Base-by-base conservation (phyloP, 2,888 invertebrate species). In the Drosophila antonietae region DNA sequence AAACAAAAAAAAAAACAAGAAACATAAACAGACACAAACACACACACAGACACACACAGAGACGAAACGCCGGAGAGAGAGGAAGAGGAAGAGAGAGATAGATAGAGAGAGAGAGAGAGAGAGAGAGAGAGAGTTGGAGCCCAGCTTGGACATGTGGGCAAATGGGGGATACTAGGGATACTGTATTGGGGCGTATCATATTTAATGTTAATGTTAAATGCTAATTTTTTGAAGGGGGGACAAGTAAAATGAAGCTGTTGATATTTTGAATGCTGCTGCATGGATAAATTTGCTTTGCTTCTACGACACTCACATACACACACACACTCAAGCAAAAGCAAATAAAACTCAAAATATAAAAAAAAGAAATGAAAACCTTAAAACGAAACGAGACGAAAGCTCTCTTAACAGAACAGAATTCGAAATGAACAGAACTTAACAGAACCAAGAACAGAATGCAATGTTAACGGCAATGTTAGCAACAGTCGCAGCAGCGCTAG, bases 211-310 rank as follows among this genome's bases (percentile, higher is more conserved):
- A 77, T 78, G 78, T 78, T 80, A 68, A 78, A 71, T 62, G 77
- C 67, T 61, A 69, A 68, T 60, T 65, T 74, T 72, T 63, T 58
- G 64, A 57, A 47, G 49, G 59, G 68, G 72, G 72, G 59, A 44
- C 47, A 66, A 41, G 60, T 43, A 51, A 61, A 68, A 55, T 55
- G 69, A 69, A 72, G 80, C 73, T 82, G 80, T 82, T 80, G 85
- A 85, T 88, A 77, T 84, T 81, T 78, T 51, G 66, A 74, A 74
- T 78, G 75, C 79, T 72, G 73, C 75, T 85, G 80, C 82, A 71
- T 81, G 69, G n/a, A 80, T 7, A 73, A 69, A 56, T 66, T 53
- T 28, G 81, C 85, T 87, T 51, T 81, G 75, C 75, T 70, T 57
- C 18, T 63, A 72, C 65, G 62, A 73, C 23, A 37, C 35, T 35